Evolutionary conservation across 2,888 invertebrate species (phyloP).

Genomic region (Drosophila suboccidentalis): DNA sequence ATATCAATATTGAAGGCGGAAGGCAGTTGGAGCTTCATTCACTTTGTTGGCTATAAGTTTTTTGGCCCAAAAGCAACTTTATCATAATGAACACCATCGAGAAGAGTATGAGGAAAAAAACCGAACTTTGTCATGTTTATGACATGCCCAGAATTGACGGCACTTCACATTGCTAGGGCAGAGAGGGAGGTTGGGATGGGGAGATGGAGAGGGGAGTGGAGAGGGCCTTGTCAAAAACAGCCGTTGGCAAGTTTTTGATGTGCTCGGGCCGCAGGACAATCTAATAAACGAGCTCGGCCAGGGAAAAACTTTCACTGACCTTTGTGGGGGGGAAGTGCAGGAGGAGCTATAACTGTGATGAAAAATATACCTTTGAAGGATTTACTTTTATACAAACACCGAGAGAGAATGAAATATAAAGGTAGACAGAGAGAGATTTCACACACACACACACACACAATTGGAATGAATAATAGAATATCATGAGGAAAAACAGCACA

Average conservation of each 20-base stretch:
- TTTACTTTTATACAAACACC: conserved; percentile 22
- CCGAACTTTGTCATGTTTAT: conserved; percentile 70
- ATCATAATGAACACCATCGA: conserved; percentile 52
- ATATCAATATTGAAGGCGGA: conserved; percentile 10
- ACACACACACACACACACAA: conserved; percentile 41
- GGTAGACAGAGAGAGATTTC: not conserved
- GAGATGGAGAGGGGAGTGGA: not conserved
- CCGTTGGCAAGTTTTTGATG: conserved; percentile 75
- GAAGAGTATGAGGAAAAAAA: conserved; percentile 6
- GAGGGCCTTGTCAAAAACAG: conserved; percentile 67
- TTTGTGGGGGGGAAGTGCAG: conserved; percentile 32
- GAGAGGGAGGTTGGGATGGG: not conserved
- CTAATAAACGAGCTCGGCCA: conserved; percentile 67
- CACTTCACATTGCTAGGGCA: conserved; percentile 49
- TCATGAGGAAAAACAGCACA: conserved; percentile 71
- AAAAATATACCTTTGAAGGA: conserved; percentile 75
- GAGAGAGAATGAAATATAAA: not conserved
- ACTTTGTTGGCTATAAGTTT: conserved; percentile 33
- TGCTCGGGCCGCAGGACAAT: conserved; percentile 67
- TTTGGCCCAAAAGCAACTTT: conserved; percentile 44
- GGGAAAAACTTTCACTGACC: conserved; percentile 72
- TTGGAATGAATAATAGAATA: conserved; percentile 80
- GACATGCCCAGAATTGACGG: conserved; percentile 54
- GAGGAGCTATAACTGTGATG: conserved; percentile 46
- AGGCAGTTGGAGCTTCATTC: conserved; percentile 1